Percentiles rank a stretch among this genome's conserved stretches.
Evolutionary conservation across 2,888 invertebrate species (phyloP).

Genomic region (Eudasyphora cyanicolor): DNA sequence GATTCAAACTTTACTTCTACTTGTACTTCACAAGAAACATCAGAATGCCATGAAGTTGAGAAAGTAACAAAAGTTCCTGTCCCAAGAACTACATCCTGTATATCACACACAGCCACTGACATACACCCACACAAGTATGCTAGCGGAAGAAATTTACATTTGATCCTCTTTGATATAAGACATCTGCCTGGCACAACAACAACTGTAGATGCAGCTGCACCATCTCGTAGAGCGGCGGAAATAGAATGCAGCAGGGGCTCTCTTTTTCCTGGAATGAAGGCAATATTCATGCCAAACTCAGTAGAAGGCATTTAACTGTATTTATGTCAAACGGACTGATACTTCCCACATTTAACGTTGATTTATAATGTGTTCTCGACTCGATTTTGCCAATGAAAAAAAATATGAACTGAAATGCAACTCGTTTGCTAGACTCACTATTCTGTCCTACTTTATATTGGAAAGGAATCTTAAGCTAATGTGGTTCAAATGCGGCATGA

Average conservation of each 20-base stretch:
- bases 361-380: neutral
- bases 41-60: neutral
- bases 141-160: neutral
- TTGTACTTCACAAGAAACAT: neutral
- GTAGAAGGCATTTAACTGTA: neutral
- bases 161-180: constrained; percentile 1
- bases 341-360: neutral
- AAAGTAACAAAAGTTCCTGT: neutral
- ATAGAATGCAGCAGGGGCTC: neutral
- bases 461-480: neutral
- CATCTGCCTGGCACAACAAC: neutral
- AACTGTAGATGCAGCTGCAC: neutral
- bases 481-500: neutral
- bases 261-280: neutral
- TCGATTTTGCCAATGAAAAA: neutral
- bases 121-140: neutral
- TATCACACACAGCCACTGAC: neutral
- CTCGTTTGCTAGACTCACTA: neutral
- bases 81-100: neutral
- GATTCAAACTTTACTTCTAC: neutral
- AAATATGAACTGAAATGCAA: neutral
- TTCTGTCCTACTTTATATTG: neutral
- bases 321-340: neutral
- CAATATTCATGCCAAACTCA: neutral
- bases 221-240: neutral